Conservation (phyloP, 2,113 vertebrate species). For the Ibidorhyncha struthersii region DNA sequence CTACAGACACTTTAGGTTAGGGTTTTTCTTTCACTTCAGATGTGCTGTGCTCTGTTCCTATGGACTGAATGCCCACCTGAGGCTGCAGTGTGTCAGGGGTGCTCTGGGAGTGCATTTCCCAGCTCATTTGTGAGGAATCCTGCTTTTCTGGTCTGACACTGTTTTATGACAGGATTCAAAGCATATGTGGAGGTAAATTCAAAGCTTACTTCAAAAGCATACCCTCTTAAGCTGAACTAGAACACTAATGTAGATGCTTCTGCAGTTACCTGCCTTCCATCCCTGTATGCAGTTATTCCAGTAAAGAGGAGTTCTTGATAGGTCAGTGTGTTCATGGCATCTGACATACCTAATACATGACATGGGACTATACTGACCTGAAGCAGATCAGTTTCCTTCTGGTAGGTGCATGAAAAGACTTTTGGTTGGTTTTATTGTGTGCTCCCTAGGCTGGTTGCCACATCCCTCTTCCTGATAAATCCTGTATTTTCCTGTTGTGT, state of each 20-base stretch:
- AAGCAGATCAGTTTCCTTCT: neutral
- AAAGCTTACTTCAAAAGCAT: neutral
- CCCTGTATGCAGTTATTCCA: neutral
- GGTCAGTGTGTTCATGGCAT: neutral
- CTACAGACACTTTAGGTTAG: neutral
- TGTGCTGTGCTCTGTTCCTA: neutral
- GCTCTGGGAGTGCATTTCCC: neutral
- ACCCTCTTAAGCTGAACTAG: neutral
- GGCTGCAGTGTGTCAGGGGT: neutral
- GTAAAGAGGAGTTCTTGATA: neutral
- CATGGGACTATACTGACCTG: neutral
- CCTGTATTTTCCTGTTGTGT: neutral
- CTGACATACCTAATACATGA: neutral
- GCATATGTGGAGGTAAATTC: neutral
- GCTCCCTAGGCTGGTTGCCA: neutral
- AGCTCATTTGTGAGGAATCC: neutral
- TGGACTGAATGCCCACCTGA: neutral
- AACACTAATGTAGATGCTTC: neutral
- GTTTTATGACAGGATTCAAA: neutral
- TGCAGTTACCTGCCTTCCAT: neutral
- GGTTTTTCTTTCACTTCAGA: neutral
- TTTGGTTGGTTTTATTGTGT: neutral
- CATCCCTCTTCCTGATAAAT: neutral
- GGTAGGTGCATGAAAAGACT: neutral
- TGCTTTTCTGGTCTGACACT: neutral